Percentiles rank a stretch among this genome's conserved stretches.
Evolutionary conservation across 2,113 vertebrate genomes (phyloP).

Genomic region (Peromyscus californicus): DNA sequence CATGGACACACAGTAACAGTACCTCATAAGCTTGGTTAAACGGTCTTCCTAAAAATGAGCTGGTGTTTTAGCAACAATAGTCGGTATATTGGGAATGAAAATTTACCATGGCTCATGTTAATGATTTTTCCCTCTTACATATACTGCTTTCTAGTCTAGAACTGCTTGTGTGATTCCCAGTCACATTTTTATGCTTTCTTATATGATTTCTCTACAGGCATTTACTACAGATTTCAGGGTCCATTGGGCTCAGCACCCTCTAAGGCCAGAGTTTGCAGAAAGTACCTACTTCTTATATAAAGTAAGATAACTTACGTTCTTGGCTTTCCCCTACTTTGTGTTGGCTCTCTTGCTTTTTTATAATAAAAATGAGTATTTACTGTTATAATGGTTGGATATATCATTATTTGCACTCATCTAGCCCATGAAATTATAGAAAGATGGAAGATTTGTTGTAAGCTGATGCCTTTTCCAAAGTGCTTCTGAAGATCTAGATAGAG

Average conservation of each 20-base stretch:
- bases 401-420: slow-evolving; percentile 6
- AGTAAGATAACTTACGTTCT: slow-evolving; percentile 86
- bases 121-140: slow-evolving; percentile 4
- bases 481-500: neutral
- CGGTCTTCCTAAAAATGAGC: slow-evolving; percentile 14
- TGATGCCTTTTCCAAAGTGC: slow-evolving; percentile 48
- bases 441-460: neutral
- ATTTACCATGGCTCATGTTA: slow-evolving; percentile 25
- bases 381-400: slow-evolving; percentile 12
- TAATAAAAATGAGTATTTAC: neutral
- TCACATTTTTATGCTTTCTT: slow-evolving; percentile 28
- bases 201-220: slow-evolving; percentile 89
- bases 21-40: slow-evolving; percentile 22
- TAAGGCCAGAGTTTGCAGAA: slow-evolving; percentile 99
- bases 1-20: neutral
- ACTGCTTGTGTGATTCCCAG: neutral
- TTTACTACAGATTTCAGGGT: slow-evolving; percentile 99
- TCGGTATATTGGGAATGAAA: slow-evolving; percentile 32
- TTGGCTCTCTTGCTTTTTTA: slow-evolving; percentile 22
- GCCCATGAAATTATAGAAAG: neutral
- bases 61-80: slow-evolving; percentile 38
- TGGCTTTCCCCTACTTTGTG: neutral
- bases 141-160: slow-evolving; percentile 1
- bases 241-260: slow-evolving; percentile 98
- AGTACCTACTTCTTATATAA: slow-evolving; percentile 99